Base-by-base conservation (phyloP, 2,888 invertebrate genomes). In the Thera britannica region DNA sequence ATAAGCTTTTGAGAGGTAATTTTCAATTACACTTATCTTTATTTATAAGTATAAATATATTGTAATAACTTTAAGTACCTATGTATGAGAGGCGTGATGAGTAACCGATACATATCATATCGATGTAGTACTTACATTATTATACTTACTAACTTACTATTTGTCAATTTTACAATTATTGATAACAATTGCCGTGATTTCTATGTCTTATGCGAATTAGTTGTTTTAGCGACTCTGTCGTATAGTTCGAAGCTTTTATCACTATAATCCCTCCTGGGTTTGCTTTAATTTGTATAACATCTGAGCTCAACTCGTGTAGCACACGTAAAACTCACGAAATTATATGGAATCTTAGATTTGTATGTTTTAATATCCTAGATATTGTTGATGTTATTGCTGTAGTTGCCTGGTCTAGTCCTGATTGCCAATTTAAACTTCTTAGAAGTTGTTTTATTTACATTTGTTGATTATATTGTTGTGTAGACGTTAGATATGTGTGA, bases 131-230 rank as follows among this genome's bases (percentile, higher is more conserved):
- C 7, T 38, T 38, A 38, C 38, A 38, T 38, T 7, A 44, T 44
- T 46, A 46, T 9, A 46, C 3, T 60, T n/a, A 35, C 3, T 60
- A 38, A 67, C 67, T 70, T 69, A 67, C 70, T 52, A 72, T 12
- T 64, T 65, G 65, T 72, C 62, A 69, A 63, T 60, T 68, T 55
- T 56, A 61, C 23, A 38, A 34, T 44, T 52, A 57, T 44, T 60
- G 64, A 56, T 52, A 66, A 72, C 60, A 70, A 56, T 79, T 79
- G 82, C 80, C 79, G 81, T 83, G 79, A 73, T 76, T 60, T 75
- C 61, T 69, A 72, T 71, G 79, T 83, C 79, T 80, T 80, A 81
- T 80, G 79, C 73, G 56, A 61, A 73, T 78, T 79, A 78, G 79
- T 76, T 79, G 66, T 69, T 52, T 5, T 58, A 35, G 70, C 68